Evolutionary conservation across 1,140 invertebrate species (phyloP).

Genomic region (Pogonomyrmex barbatus): DNA sequence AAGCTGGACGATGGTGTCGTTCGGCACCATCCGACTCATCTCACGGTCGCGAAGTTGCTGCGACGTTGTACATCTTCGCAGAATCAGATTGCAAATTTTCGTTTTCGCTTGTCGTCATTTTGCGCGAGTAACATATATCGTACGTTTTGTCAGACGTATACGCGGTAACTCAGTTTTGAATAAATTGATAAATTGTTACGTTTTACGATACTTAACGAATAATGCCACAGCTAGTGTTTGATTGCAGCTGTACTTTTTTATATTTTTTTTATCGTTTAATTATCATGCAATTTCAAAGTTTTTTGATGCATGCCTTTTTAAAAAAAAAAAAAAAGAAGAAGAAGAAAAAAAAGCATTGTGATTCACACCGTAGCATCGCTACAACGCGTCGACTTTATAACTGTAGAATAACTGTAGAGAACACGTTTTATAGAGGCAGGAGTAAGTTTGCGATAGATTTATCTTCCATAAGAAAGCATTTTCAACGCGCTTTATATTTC

Average conservation of each 20-base stretch:
- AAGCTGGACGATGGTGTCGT: constrained; percentile 8
- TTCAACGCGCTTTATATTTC: neutral
- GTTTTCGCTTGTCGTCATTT: constrained; percentile 11
- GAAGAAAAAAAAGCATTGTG: neutral
- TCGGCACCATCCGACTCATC: neutral
- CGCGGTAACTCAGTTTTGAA: constrained; percentile 34
- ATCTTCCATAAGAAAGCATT: constrained; percentile 11
- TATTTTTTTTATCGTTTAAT: constrained; percentile 11
- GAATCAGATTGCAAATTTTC: neutral
- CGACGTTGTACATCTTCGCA: neutral
- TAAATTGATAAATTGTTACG: constrained; percentile 25
- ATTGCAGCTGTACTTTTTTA: neutral
- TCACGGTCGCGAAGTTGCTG: constrained; percentile 6
- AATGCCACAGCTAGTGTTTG: constrained; percentile 13
- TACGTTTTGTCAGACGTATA: neutral
- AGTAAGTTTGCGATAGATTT: neutral
- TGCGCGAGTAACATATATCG: neutral
- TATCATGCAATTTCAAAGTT: constrained; percentile 33
- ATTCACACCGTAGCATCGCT: neutral
- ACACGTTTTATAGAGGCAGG: constrained; percentile 1
- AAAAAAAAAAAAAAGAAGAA: neutral
- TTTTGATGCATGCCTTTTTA: constrained; percentile 20
- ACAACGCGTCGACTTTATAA: neutral
- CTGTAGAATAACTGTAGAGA: neutral
- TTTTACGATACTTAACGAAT: constrained; percentile 30